Conservation (phyloP, 2,888 invertebrate species). For the Metalampra italica region DNA sequence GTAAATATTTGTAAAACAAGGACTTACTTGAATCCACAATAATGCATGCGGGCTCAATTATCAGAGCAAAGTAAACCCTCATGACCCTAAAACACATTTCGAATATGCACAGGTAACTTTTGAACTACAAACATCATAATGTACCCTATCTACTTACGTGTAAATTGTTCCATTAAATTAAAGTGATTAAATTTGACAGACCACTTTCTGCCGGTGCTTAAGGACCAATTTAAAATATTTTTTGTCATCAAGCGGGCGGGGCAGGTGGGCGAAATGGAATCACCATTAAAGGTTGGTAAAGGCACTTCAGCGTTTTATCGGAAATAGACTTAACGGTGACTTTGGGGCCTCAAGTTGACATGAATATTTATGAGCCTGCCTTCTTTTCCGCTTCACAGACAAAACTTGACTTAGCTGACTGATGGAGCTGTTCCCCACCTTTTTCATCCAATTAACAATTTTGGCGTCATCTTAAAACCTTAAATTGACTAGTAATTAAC, state of each 20-base stretch:
- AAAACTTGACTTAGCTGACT: conserved; percentile 22
- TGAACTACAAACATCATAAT: too few relatives aligned
- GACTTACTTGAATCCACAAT: too few relatives aligned
- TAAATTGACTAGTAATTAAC: background rate
- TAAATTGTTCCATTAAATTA: conserved; percentile 10
- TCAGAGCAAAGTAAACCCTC: too few relatives aligned
- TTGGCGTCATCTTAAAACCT: conserved; percentile 12
- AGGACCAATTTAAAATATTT: conserved; percentile 21
- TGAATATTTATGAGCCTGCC: conserved; percentile 72
- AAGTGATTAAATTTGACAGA: conserved; percentile 13
- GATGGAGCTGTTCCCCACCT: conserved; percentile 14
- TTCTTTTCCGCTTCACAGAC: conserved; percentile 32
- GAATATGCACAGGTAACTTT: too few relatives aligned
- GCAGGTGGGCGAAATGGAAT: conserved; percentile 48
- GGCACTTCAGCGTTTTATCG: conserved; percentile 57
- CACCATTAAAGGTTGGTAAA: conserved; percentile 48
- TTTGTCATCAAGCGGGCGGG: conserved; percentile 9
- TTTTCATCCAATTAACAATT: conserved; percentile 20
- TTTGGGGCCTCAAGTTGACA: conserved; percentile 63
- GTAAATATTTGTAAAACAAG: too few relatives aligned
- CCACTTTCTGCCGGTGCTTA: conserved; percentile 7
- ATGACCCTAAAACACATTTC: too few relatives aligned
- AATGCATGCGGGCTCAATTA: too few relatives aligned
- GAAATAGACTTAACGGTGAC: conserved; percentile 70
- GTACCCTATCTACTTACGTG: background rate